A percentile compares a stretch with the other conserved stretches of the same genome.
phyloP scores from a whole-genome alignment of 1,140 invertebrate species.

The Gonatopus flavifemur region DNA sequence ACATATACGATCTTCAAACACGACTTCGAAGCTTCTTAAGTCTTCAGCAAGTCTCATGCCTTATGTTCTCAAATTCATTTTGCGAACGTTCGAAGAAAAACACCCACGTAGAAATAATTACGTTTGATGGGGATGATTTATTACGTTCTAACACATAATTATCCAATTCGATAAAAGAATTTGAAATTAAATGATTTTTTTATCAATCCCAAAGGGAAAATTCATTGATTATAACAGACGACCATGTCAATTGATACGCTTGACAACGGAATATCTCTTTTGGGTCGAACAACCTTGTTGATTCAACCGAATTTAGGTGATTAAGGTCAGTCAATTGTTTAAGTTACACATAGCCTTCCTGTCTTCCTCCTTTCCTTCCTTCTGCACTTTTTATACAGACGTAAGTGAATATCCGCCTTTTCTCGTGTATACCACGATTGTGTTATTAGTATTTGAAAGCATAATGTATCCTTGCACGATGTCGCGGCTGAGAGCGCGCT shows the following conservation, averaged over 20 bases:
- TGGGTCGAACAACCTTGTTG: constrained; percentile 20
- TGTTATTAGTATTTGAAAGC: constrained; percentile 23
- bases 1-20: too few relatives aligned
- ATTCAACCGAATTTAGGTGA: constrained; percentile 34
- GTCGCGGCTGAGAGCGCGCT: constrained; percentile 22
- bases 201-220: neutral
- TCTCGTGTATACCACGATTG: neutral
- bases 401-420: too few relatives aligned
- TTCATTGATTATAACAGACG: neutral
- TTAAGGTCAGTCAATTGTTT: constrained; percentile 22
- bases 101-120: neutral
- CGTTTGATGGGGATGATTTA: neutral
- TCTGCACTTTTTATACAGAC: too few relatives aligned
- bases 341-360: constrained; percentile 21
- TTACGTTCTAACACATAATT: neutral
- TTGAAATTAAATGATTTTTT: neutral
- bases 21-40: too few relatives aligned
- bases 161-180: neutral
- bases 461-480: constrained; percentile 20
- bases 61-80: too few relatives aligned
- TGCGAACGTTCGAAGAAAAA: neutral
- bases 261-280: neutral
- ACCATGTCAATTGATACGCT: neutral
- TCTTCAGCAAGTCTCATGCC: too few relatives aligned
- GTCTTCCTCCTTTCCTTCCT: too few relatives aligned